phyloP scores from a whole-genome alignment of 2,888 invertebrate genomes.

The Sinhomidia bicolor region DNA sequence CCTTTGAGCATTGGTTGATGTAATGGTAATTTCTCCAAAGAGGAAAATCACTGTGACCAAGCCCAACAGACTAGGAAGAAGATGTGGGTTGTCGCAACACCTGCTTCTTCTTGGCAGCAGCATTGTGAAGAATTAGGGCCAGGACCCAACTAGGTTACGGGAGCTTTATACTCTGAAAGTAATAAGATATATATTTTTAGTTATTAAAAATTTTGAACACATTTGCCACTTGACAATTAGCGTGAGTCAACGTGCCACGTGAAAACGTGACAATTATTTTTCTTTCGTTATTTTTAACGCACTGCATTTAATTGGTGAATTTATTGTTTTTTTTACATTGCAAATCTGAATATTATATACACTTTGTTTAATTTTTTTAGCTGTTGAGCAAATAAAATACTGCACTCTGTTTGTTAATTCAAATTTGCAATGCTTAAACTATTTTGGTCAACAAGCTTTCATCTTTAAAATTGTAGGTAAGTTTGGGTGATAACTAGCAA shows the following conservation, averaged over 20 bases:
- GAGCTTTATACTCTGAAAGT: constrained; percentile 21
- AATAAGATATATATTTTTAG: too few relatives aligned
- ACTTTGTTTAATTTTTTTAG: too few relatives aligned
- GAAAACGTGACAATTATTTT: constrained; percentile 28
- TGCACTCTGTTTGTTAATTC: too few relatives aligned
- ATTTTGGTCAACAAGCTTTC: too few relatives aligned
- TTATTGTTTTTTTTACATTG: too few relatives aligned
- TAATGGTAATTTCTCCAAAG: constrained; percentile 23
- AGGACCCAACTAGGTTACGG: constrained; percentile 45
- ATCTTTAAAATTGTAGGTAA: too few relatives aligned
- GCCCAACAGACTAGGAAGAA: constrained; percentile 55
- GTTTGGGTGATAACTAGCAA: too few relatives aligned
- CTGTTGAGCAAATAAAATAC: too few relatives aligned
- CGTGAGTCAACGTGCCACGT: background rate
- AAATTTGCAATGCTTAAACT: too few relatives aligned
- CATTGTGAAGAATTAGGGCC: constrained; percentile 36
- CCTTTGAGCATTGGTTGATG: constrained; percentile 58
- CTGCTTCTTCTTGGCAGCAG: constrained; percentile 59
- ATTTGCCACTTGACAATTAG: background rate
- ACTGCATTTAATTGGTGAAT: too few relatives aligned
- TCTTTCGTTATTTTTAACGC: background rate
- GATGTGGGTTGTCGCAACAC: background rate
- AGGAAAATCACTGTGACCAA: constrained; percentile 56
- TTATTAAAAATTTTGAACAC: background rate
- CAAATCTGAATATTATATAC: too few relatives aligned